phyloP scores from a whole-genome alignment of 64 coral and sea anemone species.

The Pocillopora damicornis region DNA sequence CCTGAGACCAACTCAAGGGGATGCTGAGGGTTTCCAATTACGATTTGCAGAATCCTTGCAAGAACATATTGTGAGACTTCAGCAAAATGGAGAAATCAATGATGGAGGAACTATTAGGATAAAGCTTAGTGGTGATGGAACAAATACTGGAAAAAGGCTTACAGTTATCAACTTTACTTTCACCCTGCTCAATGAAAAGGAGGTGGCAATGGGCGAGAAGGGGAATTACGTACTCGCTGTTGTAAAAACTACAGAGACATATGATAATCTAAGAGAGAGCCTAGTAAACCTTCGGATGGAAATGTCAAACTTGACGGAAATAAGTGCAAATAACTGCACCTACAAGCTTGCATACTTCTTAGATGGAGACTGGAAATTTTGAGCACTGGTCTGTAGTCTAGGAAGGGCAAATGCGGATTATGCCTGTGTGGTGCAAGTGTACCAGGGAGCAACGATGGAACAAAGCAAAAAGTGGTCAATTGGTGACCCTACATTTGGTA shows the following conservation, averaged over 20 bases:
- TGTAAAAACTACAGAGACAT: neutral
- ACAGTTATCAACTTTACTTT: constrained; percentile 46
- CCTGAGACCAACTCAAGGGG: constrained; percentile 43
- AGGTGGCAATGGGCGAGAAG: constrained; percentile 52
- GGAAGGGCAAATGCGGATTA: constrained; percentile 58
- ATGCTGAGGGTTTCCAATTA: constrained; percentile 54
- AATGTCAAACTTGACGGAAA: too few relatives aligned
- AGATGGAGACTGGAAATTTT: constrained; percentile 69
- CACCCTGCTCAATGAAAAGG: constrained; percentile 62
- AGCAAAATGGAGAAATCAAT: neutral
- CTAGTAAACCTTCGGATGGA: too few relatives aligned
- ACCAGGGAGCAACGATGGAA: constrained; percentile 33
- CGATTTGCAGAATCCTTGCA: constrained; percentile 44
- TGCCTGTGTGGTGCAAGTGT: constrained; percentile 78
- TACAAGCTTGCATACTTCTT: constrained; percentile 58
- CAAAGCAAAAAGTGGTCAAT: constrained; percentile 56
- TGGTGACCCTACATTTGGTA: constrained; percentile 31
- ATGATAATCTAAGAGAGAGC: too few relatives aligned
- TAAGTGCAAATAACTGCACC: too few relatives aligned
- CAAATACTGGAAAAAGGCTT: constrained; percentile 52
- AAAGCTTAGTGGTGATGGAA: constrained; percentile 24
- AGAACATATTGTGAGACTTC: constrained; percentile 36
- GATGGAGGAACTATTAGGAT: too few relatives aligned
- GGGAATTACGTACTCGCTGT: constrained; percentile 51
- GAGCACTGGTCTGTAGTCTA: constrained; percentile 48